Evolutionary conservation across 2,113 vertebrate species (phyloP).

Genomic region (Protobothrops mucrosquamatus): DNA sequence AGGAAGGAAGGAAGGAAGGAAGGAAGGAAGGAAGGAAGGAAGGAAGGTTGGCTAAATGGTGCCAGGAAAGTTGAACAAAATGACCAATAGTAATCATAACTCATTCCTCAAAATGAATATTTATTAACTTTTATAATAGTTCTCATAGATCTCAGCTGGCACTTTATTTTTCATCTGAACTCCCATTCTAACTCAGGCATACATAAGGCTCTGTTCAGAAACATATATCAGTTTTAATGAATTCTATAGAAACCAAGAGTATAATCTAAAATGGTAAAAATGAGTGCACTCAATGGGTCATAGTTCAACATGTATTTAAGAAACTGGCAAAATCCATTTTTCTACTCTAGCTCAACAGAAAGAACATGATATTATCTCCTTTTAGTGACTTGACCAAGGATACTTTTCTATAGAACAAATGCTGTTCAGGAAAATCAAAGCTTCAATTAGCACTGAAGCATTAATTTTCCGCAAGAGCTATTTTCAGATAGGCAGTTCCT

Average conservation of each 20-base stretch:
- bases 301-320: not conserved
- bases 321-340: not conserved
- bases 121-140: not conserved
- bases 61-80: not conserved
- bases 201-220: not conserved
- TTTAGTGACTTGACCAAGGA: not conserved
- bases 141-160: not conserved
- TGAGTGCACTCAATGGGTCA: not conserved
- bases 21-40: too few relatives aligned
- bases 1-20: too few relatives aligned
- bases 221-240: not conserved
- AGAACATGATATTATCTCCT: not conserved
- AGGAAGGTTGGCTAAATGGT: not conserved
- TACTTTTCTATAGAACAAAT: not conserved
- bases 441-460: not conserved
- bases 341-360: not conserved
- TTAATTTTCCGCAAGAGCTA: not conserved
- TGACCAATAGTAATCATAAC: not conserved
- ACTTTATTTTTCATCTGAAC: not conserved
- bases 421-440: not conserved
- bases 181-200: not conserved
- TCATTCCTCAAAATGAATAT: not conserved
- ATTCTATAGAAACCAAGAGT: not conserved
- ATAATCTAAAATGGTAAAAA: not conserved
- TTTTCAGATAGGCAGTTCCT: not conserved